Percentiles rank a stretch among this genome's conserved stretches.
phyloP scores from a whole-genome alignment of 2,797 vertebrate genomes.

The Melanotaenia parkinsoni region DNA sequence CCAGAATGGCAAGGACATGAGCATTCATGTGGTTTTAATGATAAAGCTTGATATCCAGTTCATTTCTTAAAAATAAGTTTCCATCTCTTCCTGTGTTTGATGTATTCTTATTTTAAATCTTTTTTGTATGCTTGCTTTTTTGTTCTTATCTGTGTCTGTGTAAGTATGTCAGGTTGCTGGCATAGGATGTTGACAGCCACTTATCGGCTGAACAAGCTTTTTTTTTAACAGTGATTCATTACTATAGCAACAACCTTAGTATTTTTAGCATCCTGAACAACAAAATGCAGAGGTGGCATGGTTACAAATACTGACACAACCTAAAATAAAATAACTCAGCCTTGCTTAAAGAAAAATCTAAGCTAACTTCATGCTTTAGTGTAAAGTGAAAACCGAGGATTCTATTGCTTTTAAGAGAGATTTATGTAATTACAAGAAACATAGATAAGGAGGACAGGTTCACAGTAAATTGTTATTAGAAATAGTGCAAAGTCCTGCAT shows the following conservation, averaged over 20 bases:
- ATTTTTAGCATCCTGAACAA: slow-evolving; percentile 36
- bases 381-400: not conserved
- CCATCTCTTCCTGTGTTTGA: not conserved
- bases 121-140: not conserved
- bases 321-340: not conserved
- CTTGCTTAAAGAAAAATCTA: not conserved
- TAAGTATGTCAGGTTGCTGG: slow-evolving; percentile 9
- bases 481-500: slow-evolving; percentile 5
- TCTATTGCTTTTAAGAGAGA: not conserved
- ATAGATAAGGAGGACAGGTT: not conserved
- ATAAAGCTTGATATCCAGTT: not conserved
- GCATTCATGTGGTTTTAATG: not conserved
- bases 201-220: slow-evolving; percentile 14
- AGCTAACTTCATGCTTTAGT: not conserved
- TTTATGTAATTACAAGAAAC: not conserved
- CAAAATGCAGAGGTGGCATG: not conserved
- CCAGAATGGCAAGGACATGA: not conserved
- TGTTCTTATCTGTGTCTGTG: not conserved
- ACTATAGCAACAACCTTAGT: slow-evolving; percentile 41
- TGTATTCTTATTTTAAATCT: not conserved
- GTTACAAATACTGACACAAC: slow-evolving; percentile 16
- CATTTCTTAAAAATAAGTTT: not conserved
- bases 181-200: slow-evolving; percentile 11
- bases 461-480: not conserved
- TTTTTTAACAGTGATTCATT: slow-evolving; percentile 12